Conservation (phyloP, 1,140 invertebrate species). For the Plectus sambesii region DNA sequence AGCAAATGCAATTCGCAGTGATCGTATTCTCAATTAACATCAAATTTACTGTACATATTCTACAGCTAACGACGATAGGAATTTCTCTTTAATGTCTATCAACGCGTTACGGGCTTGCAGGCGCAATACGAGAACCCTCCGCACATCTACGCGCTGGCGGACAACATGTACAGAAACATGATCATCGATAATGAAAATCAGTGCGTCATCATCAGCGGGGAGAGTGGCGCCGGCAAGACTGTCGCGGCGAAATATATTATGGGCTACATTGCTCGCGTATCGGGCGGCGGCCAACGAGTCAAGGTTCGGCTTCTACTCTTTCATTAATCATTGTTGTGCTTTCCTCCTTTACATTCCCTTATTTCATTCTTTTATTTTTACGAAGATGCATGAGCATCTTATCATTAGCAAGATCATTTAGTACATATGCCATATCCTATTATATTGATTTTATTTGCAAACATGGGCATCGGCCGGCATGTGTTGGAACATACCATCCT, state of each 20-base stretch:
- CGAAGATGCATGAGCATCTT: too few species aligned
- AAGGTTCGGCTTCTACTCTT: slow-evolving; percentile 47
- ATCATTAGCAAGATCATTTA: too few species aligned
- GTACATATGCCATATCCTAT: too few species aligned
- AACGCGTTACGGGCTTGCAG: slow-evolving; percentile 46
- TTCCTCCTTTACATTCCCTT: background rate
- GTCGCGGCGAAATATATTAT: slow-evolving; percentile 67
- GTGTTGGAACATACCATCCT: too few species aligned
- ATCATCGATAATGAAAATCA: slow-evolving; percentile 62
- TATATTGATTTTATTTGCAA: too few species aligned
- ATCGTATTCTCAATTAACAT: too few species aligned
- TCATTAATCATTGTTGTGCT: background rate
- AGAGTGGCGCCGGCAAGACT: slow-evolving; percentile 66
- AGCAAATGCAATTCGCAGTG: too few species aligned
- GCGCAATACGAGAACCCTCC: slow-evolving; percentile 65
- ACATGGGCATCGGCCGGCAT: too few species aligned
- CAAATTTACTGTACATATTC: too few species aligned
- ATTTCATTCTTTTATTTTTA: background rate
- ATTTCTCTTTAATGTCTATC: slow-evolving; percentile 27
- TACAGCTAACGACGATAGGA: slow-evolving; percentile 1
- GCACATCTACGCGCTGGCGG: slow-evolving; percentile 62
- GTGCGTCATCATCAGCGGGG: slow-evolving; percentile 62
- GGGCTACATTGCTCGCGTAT: slow-evolving; percentile 61
- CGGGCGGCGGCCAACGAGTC: slow-evolving; percentile 58
- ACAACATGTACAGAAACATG: slow-evolving; percentile 67